Evolutionary conservation across 2,888 invertebrate genomes (phyloP).

Genomic region (Nomada flava): DNA sequence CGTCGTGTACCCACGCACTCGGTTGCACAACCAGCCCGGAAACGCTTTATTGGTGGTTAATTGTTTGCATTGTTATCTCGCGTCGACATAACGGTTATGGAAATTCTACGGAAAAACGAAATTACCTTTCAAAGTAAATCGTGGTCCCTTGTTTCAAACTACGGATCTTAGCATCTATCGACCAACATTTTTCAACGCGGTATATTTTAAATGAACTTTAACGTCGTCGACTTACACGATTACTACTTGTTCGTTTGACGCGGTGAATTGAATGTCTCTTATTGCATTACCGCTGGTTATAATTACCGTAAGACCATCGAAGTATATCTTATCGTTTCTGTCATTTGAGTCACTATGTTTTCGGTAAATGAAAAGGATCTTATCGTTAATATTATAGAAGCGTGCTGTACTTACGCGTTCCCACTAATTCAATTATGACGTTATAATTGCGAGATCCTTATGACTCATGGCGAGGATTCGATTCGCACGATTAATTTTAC

Average conservation of each 20-base stretch:
- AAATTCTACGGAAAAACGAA: slow-evolving; percentile 57
- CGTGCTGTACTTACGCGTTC: slow-evolving; percentile 7
- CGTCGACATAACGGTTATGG: slow-evolving; percentile 58
- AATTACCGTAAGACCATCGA: too few species aligned
- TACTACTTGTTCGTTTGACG: too few species aligned
- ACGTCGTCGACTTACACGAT: background rate
- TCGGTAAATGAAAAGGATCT: background rate
- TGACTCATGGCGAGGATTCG: slow-evolving; percentile 64
- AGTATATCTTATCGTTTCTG: background rate
- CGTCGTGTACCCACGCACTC: slow-evolving; percentile 29
- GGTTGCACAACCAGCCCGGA: slow-evolving; percentile 68
- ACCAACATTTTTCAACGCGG: background rate
- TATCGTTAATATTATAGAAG: background rate
- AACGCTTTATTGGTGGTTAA: slow-evolving; percentile 68
- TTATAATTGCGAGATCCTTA: slow-evolving; percentile 64
- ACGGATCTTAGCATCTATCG: background rate
- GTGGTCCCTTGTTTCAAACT: background rate
- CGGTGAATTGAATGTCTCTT: too few species aligned
- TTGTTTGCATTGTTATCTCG: slow-evolving; percentile 64
- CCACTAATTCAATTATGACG: slow-evolving; percentile 64
- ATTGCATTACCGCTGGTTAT: too few species aligned
- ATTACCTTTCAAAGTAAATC: slow-evolving; percentile 32
- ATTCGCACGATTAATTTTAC: slow-evolving; percentile 70
- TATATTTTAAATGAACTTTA: background rate
- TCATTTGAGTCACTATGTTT: background rate